Evolutionary conservation across 2,888 invertebrate species (phyloP), one percentile per base, ranked within the genome.

Genomic region (Cephus nigrinus): DNA sequence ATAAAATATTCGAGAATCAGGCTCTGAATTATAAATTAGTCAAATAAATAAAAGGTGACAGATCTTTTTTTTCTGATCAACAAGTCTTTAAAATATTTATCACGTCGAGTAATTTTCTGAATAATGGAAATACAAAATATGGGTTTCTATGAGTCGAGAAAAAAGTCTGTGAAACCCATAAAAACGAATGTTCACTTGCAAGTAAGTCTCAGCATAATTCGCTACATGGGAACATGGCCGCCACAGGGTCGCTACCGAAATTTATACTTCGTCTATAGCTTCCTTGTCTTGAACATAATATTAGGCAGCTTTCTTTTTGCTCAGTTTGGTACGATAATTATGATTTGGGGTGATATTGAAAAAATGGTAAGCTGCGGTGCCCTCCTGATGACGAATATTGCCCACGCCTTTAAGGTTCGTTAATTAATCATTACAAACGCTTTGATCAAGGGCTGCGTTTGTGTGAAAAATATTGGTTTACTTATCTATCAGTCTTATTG

Each of bases 151-250:
- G 71, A 31, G 31, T 12, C 12, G 32, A 69, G 31, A 69, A 69
- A 69, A 2, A 69, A 31, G 0, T 23, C n/a, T 71, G 69, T 83
- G 2, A 80, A 72, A 15, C 78, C 74, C 11, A 78, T 87, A 4
- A 74, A 74, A 71, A 82, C 88, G 3, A 86, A 89, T 78, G 80
- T 84, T 34, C 88, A 89, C 69, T 77, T 89, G 1, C 80, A 79
- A 74, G 76, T 87, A 33, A 85, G 87, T 34, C 69, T 89, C 4
- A 77, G 77, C 23, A 81, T 89, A n/a, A 81, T 88, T 40, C 83
- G 82, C 73, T 86, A 80, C 31, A 80, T 88, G 72, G 89, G 89
- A n/a, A 86, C 85, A 15, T 89, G 88, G 88, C 85, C 87, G 0
- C 84, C 84, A 1, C n/a, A 55, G 1, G 76, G 76, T 11, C 78